phyloP scores from a whole-genome alignment of 2,797 vertebrate genomes.

The Vespertilio murinus region DNA sequence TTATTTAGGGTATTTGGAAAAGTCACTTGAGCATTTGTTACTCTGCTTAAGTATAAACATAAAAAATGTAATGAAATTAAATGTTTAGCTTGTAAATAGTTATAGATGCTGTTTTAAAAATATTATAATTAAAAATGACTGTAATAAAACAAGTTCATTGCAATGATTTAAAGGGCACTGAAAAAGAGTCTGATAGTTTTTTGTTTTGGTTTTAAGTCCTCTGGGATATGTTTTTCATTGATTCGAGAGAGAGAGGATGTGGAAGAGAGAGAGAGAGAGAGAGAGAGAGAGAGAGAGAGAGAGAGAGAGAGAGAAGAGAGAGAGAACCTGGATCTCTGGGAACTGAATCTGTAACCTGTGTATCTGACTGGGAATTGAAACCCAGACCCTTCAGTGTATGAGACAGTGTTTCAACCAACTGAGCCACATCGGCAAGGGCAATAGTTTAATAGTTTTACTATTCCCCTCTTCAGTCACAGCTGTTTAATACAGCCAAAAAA shows the following conservation, averaged over 20 bases:
- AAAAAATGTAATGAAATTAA: background rate
- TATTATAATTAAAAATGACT: background rate
- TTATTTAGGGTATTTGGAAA: slow-evolving; percentile 33
- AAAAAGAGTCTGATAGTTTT: background rate
- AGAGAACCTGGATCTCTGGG: too few relatives aligned
- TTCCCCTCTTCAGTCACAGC: background rate
- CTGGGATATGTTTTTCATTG: too few relatives aligned
- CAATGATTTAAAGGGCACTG: background rate
- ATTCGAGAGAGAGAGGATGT: too few relatives aligned
- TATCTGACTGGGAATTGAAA: too few relatives aligned
- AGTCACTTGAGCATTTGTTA: background rate
- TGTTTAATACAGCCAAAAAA: background rate
- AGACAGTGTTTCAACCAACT: too few relatives aligned
- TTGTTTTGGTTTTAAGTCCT: too few relatives aligned
- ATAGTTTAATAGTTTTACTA: background rate
- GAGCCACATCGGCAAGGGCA: too few relatives aligned
- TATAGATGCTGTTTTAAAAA: background rate
- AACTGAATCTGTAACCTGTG: too few relatives aligned
- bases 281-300: too few relatives aligned
- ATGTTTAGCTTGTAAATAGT: background rate
- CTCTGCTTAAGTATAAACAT: background rate
- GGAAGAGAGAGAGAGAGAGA: too few relatives aligned
- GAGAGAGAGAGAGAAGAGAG: too few relatives aligned
- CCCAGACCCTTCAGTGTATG: too few relatives aligned
- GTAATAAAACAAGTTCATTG: background rate